Base-by-base conservation (phyloP, 2,113 vertebrate species). In the Leucoraja erinaceus region DNA sequence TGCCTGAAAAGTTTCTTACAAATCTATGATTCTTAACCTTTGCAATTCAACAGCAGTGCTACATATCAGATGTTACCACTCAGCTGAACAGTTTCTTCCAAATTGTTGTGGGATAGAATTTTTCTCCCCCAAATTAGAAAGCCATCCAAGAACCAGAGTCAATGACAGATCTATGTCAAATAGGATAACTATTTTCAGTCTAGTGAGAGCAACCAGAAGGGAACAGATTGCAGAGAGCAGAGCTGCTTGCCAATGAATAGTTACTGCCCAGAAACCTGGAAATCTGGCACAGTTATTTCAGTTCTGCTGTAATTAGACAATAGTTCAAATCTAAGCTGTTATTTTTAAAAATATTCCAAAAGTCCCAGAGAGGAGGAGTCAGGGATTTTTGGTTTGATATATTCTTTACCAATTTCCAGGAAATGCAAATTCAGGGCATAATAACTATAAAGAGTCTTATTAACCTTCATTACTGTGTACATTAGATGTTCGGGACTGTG, bases 61-160 rank as follows among this genome's bases (percentile, higher is more conserved):
- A 33, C 3, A 72, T 90, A 25, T 47, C 88, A 90, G 88, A 90
- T 68, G 63, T 66, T 90, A 70, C 88, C 88, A 90, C 61, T 90
- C 63, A 68, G 31, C 8, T 68, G 86, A 68, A 14, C 31, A 90
- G 12, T 31, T 68, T 20, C 14, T 20, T 90, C 31, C 14, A 70
- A 68, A 68, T 68, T 90, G 86, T 11, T 63, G 70, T 14, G 84
- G 28, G 84, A 90, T 90, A 90, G 14, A 47, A 91, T 8, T 72
- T 47, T 18, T 47, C 22, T 22, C 33, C 31, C 84, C 84, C 88
- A 91, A 91, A 3, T 72, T 66, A 12, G 33, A 9, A 38, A 70
- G 88, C 66, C 68, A 68, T 18, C 88, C 88, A 91, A 68, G 66
- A 12, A 70, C 10, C 31, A 70, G 16, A 33, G 8, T 68, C 63